Evolutionary conservation across 2,113 vertebrate genomes (phyloP).

Genomic region (Pontoporia blainvillei): DNA sequence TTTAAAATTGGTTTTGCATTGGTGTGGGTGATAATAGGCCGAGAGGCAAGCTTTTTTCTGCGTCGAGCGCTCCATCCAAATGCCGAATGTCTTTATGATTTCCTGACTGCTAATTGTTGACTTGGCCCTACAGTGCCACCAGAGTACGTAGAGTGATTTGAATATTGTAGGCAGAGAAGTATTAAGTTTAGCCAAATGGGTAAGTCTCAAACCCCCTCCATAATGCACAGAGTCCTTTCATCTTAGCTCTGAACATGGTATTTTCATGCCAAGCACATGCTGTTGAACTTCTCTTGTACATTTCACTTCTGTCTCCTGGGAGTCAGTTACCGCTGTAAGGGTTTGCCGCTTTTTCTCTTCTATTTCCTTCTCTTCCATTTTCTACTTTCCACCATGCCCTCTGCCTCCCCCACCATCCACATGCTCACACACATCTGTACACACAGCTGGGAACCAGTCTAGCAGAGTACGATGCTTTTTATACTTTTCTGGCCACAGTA

Average conservation of each 20-base stretch:
- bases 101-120: background rate
- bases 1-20: background rate
- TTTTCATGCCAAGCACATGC: background rate
- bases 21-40: background rate
- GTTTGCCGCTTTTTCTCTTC: background rate
- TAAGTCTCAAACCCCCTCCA: background rate
- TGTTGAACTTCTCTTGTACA: background rate
- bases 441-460: background rate
- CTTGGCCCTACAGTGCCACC: background rate
- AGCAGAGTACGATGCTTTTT: background rate
- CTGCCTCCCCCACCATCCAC: background rate
- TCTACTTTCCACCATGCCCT: background rate
- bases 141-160: background rate
- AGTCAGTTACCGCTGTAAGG: background rate
- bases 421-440: background rate
- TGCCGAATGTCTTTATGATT: background rate
- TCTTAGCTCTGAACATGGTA: background rate
- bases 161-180: background rate
- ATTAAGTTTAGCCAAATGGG: background rate
- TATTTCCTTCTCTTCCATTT: background rate
- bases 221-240: background rate
- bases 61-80: no score
- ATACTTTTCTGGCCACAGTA: background rate
- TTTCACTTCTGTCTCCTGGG: background rate
- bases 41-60: background rate